Evolutionary conservation across 2,888 invertebrate species (phyloP).

Genomic region (Sepiola atlantica): DNA sequence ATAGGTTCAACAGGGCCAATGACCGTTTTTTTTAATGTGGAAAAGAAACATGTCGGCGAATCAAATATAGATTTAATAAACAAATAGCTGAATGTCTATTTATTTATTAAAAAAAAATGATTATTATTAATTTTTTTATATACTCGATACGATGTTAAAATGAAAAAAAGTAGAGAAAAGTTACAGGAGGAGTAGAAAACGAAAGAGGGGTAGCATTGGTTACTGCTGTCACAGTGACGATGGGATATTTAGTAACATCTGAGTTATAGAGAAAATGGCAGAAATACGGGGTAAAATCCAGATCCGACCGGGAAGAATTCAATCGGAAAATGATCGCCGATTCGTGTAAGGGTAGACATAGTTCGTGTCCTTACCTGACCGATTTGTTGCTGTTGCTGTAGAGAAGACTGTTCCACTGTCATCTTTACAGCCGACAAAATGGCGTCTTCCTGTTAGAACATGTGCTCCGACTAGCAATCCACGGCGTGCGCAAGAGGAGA

Average conservation of each 20-base stretch:
- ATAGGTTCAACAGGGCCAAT: background rate
- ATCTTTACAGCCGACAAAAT: conserved; percentile 53
- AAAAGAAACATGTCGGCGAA: background rate
- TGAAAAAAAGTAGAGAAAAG: background rate
- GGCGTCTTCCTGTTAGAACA: conserved; percentile 50
- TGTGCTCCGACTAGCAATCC: conserved; percentile 39
- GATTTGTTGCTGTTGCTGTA: conserved; percentile 51
- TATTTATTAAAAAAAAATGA: background rate
- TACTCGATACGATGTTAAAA: background rate
- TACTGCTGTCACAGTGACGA: background rate
- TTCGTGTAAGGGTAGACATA: background rate
- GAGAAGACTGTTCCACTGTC: conserved; percentile 57
- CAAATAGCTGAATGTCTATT: background rate
- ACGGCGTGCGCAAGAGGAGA: background rate
- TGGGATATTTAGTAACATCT: background rate
- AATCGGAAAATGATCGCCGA: background rate
- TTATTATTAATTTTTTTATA: background rate
- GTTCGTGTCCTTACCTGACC: conserved; percentile 51
- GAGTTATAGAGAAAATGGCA: background rate
- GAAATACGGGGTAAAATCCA: background rate
- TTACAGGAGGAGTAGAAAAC: background rate
- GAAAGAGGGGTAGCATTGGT: background rate
- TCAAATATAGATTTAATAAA: background rate
- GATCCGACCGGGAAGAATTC: background rate
- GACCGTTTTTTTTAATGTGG: background rate